These are phyloP conservation scores for Geophilus truncorum DNA, from an alignment of 2,888 invertebrate genomes.

Conservation along the genomic window DNA sequence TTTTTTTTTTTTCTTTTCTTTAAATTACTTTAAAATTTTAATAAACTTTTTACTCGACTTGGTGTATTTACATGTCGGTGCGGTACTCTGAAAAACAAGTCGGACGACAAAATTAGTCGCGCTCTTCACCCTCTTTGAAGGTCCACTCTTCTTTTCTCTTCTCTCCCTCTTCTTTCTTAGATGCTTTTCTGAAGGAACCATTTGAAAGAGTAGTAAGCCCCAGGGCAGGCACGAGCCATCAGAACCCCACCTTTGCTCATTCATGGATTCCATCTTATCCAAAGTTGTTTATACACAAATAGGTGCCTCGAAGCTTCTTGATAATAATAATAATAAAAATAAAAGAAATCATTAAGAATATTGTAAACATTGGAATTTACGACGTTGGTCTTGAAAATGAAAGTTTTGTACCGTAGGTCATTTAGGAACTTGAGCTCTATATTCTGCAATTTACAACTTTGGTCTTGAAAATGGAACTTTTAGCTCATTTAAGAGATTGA, in stretches of 20 bases:
- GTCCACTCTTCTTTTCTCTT: neutral
- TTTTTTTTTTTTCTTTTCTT: neutral
- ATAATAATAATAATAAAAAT: too few species aligned
- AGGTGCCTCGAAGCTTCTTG: neutral
- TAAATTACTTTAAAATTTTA: too few species aligned
- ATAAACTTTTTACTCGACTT: neutral
- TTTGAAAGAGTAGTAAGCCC: neutral
- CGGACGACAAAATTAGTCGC: neutral
- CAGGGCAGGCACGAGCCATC: neutral
- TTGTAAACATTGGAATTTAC: neutral
- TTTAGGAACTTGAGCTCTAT: neutral
- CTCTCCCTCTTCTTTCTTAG: neutral
- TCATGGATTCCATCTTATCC: neutral
- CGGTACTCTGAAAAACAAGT: neutral
- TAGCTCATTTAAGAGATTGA: too few species aligned
- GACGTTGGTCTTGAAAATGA: neutral
- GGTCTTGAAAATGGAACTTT: too few species aligned
- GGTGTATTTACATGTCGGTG: neutral
- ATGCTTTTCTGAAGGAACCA: neutral
- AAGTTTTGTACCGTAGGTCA: neutral
- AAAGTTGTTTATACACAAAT: neutral
- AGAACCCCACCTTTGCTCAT: constrained; percentile 1
- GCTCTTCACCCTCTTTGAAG: neutral
- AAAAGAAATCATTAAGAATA: neutral
- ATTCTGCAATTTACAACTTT: neutral